Percentiles rank a stretch among this genome's conserved stretches.
Conservation (phyloP, 2,888 invertebrate species). For the Polyommatus iphigenia region DNA sequence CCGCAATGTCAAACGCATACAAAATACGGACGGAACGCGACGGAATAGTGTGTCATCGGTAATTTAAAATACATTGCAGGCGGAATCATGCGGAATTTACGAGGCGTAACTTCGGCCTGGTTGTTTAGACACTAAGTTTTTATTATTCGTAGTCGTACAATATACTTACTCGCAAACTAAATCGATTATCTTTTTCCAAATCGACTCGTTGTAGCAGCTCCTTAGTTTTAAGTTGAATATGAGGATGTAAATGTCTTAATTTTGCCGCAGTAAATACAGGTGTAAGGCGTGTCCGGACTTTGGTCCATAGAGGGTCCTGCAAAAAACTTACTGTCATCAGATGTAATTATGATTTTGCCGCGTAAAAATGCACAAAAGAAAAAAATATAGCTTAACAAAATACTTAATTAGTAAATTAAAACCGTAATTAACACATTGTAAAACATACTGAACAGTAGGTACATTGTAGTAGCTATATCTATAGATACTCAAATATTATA, state of each 20-base stretch:
- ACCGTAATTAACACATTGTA: background rate
- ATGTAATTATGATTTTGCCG: background rate
- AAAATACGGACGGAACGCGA: too few species aligned
- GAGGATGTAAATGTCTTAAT: background rate
- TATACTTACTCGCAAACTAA: constrained; percentile 21
- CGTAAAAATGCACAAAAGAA: background rate
- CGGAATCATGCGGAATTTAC: too few species aligned
- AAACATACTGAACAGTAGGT: too few species aligned
- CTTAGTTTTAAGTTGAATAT: constrained; percentile 5
- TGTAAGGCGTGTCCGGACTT: constrained; percentile 20
- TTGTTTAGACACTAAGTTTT: too few species aligned
- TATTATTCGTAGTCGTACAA: too few species aligned
- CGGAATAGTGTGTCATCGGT: too few species aligned
- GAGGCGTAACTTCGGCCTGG: too few species aligned
- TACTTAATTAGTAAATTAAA: too few species aligned
- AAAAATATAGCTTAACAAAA: background rate
- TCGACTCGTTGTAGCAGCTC: constrained; percentile 27
- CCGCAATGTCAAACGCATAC: too few species aligned
- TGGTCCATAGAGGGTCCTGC: constrained; percentile 29
- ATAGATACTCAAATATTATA: too few species aligned
- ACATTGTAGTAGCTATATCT: too few species aligned
- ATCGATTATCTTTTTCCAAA: constrained; percentile 17
- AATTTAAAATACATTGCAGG: too few species aligned
- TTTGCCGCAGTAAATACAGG: constrained; percentile 23
- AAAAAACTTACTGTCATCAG: background rate